A percentile compares a stretch with the other conserved stretches of the same genome.
These are phyloP conservation scores for Turritopsis dohrnii DNA, from an alignment of 30 jellyfish, hydroid and myxozoan genomes.

Conservation along the genomic window DNA sequence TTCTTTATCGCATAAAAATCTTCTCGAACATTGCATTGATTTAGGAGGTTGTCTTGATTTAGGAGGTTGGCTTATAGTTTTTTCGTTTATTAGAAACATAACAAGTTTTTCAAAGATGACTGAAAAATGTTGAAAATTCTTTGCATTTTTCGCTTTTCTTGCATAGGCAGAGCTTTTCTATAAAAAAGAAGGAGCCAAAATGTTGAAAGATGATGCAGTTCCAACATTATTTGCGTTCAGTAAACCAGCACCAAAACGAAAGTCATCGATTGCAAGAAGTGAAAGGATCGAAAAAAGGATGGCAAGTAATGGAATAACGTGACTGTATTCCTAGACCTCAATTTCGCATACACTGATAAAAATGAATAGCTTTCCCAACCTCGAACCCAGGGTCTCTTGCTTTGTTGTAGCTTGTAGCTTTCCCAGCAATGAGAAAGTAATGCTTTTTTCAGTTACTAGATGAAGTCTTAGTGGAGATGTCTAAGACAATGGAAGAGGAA, in stretches of 20 bases:
- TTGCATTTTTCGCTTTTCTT: not conserved
- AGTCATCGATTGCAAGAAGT: too few species aligned
- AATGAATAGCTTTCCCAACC: not conserved
- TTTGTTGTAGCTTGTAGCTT: too few species aligned
- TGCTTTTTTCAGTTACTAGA: not conserved
- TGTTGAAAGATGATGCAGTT: slow-evolving; percentile 47
- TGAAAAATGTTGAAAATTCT: too few species aligned
- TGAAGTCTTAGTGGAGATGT: not conserved
- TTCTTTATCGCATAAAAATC: too few species aligned
- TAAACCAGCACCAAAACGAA: slow-evolving; percentile 23
- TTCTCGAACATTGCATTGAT: not conserved
- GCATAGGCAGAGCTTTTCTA: slow-evolving; percentile 30
- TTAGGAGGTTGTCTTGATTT: not conserved
- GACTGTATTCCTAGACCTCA: not conserved
- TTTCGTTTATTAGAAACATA: not conserved
- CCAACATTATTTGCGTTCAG: slow-evolving; percentile 28
- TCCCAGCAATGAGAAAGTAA: too few species aligned
- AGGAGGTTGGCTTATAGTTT: not conserved
- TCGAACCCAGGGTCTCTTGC: not conserved
- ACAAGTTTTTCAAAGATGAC: not conserved
- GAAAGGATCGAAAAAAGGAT: not conserved
- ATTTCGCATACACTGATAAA: too few species aligned
- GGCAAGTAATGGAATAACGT: slow-evolving; percentile 18
- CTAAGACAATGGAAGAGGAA: not conserved
- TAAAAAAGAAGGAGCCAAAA: slow-evolving; percentile 22